Evolutionary conservation across 2,888 invertebrate genomes (phyloP).

Genomic region (Pediacus dermestoides): DNA sequence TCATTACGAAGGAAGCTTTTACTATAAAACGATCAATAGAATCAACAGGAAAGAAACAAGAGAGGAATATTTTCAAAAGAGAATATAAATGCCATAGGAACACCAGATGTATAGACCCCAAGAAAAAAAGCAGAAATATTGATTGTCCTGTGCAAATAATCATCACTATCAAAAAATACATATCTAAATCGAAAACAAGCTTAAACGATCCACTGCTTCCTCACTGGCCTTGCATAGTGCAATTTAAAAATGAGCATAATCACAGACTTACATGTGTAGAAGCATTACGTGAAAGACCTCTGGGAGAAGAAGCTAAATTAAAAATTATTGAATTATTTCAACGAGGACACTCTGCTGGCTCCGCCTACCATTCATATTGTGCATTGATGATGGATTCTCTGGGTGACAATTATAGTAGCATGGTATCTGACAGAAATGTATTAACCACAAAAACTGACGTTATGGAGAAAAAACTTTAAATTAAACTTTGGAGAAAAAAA

Average conservation of each 20-base stretch:
- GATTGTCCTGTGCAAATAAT: too few species aligned
- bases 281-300: constrained; percentile 11
- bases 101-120: too few species aligned
- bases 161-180: too few species aligned
- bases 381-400: constrained; percentile 9
- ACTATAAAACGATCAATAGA: too few species aligned
- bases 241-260: constrained; percentile 6
- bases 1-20: too few species aligned
- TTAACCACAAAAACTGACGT: constrained; percentile 11
- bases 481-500: constrained; percentile 11
- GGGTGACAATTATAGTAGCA: constrained; percentile 10
- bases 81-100: too few species aligned
- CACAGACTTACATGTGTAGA: constrained; percentile 12
- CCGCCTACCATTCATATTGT: constrained; percentile 15
- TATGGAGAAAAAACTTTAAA: constrained; percentile 9
- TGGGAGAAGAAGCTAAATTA: constrained; percentile 11
- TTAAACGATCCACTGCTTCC: too few species aligned
- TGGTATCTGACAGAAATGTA: constrained; percentile 10
- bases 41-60: too few species aligned
- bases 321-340: constrained; percentile 14
- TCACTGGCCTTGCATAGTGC: too few species aligned
- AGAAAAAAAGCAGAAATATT: too few species aligned
- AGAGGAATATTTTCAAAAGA: too few species aligned
- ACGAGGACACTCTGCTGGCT: constrained; percentile 13
- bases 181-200: too few species aligned